Evolutionary conservation across 2,888 invertebrate species (phyloP).

Genomic region (Metallyticus violacea): DNA sequence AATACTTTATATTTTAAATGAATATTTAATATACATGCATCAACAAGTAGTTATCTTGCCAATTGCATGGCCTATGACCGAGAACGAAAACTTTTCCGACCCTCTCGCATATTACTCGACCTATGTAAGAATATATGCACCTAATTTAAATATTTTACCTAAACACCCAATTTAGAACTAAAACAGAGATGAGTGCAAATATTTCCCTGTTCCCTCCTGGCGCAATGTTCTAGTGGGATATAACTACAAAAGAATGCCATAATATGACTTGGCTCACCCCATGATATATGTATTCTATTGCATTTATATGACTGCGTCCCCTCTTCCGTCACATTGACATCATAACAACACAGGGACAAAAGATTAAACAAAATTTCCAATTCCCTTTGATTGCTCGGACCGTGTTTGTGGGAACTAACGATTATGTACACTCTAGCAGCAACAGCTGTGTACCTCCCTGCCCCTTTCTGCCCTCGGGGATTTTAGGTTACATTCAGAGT

Average conservation of each 20-base stretch:
- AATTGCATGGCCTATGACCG: no score
- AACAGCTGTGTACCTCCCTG: not conserved
- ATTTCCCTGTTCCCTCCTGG: not conserved
- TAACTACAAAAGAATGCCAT: not conserved
- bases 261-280: not conserved
- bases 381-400: not conserved
- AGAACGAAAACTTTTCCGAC: no score
- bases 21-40: no score
- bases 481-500: not conserved
- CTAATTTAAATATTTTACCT: not conserved
- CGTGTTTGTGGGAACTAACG: not conserved
- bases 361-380: slow-evolving; percentile 10
- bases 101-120: not conserved
- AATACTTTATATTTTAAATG: no score
- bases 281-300: not conserved
- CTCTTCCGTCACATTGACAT: not conserved
- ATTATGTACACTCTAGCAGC: not conserved
- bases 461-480: not conserved
- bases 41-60: no score
- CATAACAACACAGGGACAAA: not conserved
- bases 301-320: not conserved
- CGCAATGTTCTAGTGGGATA: not conserved
- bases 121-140: not conserved
- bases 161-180: not conserved
- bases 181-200: not conserved